Percentiles rank a stretch among this genome's conserved stretches.
Evolutionary conservation across 2,888 invertebrate genomes (phyloP).

Genomic region (Acrocyrtus sp.): DNA sequence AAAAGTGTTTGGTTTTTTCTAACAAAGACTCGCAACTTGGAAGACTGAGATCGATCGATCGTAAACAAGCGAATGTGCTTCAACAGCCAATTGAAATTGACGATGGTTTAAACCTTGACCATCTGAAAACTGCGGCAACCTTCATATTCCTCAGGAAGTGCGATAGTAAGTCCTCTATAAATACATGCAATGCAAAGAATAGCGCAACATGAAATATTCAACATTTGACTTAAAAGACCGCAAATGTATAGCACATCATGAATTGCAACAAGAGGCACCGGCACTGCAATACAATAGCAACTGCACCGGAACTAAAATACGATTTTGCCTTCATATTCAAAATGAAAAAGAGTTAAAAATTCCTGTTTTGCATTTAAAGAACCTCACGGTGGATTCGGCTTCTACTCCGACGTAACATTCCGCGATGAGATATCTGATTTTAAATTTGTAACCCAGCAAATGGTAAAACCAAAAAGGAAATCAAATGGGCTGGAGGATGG

Average conservation of each 20-base stretch:
- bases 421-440: conserved; percentile 33
- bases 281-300: too few species aligned
- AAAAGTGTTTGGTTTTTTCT: too few species aligned
- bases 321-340: conserved; percentile 50
- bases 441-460: conserved; percentile 52
- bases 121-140: conserved; percentile 39
- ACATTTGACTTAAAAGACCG: too few species aligned
- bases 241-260: too few species aligned
- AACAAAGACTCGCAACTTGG: conserved; percentile 44
- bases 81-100: conserved; percentile 35
- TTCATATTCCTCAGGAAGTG: conserved; percentile 53
- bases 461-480: conserved; percentile 48
- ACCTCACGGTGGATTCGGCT: conserved; percentile 51
- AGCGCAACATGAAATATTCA: too few species aligned
- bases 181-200: too few species aligned
- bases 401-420: conserved; percentile 44
- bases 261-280: too few species aligned
- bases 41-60: conserved; percentile 52
- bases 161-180: conserved; percentile 28
- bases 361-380: conserved; percentile 10
- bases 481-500: conserved; percentile 44
- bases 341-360: conserved; percentile 46
- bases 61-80: conserved; percentile 46
- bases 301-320: too few species aligned
- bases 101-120: conserved; percentile 40